Evolutionary conservation across 2,113 vertebrate species (phyloP).

Genomic region (Riparia riparia): DNA sequence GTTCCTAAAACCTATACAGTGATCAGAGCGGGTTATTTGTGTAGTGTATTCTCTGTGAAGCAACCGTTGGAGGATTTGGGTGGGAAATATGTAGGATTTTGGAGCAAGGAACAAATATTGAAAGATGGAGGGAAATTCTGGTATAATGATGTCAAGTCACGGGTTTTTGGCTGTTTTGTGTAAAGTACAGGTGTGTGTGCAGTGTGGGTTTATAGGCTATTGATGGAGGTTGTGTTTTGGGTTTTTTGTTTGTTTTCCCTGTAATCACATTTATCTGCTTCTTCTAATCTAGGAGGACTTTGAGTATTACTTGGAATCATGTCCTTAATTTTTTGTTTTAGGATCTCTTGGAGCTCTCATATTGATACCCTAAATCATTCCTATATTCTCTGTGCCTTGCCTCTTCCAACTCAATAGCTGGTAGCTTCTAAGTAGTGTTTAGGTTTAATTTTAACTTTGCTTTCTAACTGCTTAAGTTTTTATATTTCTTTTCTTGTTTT

Average conservation of each 20-base stretch:
- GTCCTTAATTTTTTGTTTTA: background rate
- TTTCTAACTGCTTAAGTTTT: background rate
- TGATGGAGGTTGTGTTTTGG: background rate
- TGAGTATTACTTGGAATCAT: background rate
- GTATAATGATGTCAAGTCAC: rapidly evolving
- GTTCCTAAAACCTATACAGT: background rate
- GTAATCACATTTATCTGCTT: background rate
- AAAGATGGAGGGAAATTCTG: background rate
- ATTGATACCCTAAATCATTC: background rate
- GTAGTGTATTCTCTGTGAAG: rapidly evolving
- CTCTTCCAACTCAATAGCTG: background rate
- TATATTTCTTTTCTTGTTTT: background rate
- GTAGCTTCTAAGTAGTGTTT: background rate
- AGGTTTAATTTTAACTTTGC: background rate
- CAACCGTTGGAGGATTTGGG: rapidly evolving
- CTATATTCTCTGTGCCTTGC: rapidly evolving
- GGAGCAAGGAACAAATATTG: rapidly evolving
- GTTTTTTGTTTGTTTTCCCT: background rate
- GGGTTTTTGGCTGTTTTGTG: background rate
- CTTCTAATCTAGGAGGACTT: background rate
- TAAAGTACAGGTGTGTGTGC: no score
- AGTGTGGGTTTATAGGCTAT: background rate
- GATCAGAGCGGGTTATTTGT: rapidly evolving
- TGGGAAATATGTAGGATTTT: background rate
- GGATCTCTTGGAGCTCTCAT: background rate